Conservation (phyloP, 1,140 invertebrate species). For the Drosophila erecta region DNA sequence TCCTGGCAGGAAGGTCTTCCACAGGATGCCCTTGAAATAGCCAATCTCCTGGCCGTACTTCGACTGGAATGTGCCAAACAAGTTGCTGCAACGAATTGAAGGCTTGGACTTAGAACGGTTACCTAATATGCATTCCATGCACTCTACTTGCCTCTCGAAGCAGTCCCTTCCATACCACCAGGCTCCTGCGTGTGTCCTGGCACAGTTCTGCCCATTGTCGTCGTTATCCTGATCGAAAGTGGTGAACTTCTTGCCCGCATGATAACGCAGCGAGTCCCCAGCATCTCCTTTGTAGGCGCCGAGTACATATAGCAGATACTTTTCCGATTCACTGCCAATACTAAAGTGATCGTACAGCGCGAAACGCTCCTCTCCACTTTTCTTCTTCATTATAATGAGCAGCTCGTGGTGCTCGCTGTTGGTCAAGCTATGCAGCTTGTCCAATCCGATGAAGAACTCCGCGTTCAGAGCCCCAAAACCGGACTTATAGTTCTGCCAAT, state of each 20-base stretch:
- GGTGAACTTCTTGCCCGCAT: conserved; percentile 90
- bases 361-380: conserved; percentile 85
- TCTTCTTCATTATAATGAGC: conserved; percentile 88
- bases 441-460: conserved; percentile 88
- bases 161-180: conserved; percentile 88
- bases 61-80: conserved; percentile 63
- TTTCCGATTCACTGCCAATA: conserved; percentile 87
- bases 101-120: not conserved
- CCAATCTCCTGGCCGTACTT: conserved; percentile 50
- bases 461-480: conserved; percentile 87
- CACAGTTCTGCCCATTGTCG: conserved; percentile 89
- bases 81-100: conserved; percentile 37
- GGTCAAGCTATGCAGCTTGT: conserved; percentile 86
- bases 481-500: conserved; percentile 87
- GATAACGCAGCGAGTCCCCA: conserved; percentile 88
- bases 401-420: conserved; percentile 87
- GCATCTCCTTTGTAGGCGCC: conserved; percentile 88
- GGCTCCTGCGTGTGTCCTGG: conserved; percentile 87
- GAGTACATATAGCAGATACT: conserved; percentile 88
- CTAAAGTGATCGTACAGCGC: conserved; percentile 88
- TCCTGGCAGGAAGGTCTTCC: conserved; percentile 58
- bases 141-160: conserved; percentile 46
- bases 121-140: not conserved
- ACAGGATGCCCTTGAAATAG: conserved; percentile 64
- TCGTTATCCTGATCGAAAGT: conserved; percentile 90